phyloP scores from a whole-genome alignment of 92 coral and sea anemone genomes.

The Parazoanthus darwini region DNA sequence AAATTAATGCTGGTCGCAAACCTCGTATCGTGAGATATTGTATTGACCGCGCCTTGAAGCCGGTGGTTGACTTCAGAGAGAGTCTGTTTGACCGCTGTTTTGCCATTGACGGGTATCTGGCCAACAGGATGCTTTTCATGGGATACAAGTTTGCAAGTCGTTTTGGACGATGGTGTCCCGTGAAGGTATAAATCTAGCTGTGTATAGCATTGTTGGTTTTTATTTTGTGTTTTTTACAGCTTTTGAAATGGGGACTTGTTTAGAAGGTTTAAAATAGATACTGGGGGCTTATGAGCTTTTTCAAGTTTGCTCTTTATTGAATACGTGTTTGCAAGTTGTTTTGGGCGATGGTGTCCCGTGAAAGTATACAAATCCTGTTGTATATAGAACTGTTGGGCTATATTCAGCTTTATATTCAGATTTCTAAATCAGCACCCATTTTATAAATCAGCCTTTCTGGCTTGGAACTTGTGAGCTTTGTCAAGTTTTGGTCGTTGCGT shows the following conservation, averaged over 20 bases:
- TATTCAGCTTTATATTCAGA: no score
- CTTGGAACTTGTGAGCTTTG: no score
- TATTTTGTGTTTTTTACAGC: no score
- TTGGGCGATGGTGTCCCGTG: slow-evolving; percentile 99
- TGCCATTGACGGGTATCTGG: slow-evolving; percentile 71
- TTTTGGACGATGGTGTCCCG: slow-evolving; percentile 99
- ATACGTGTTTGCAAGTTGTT: slow-evolving; percentile 92
- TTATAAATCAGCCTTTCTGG: no score
- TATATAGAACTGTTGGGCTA: not conserved
- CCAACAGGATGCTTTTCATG: slow-evolving; percentile 80
- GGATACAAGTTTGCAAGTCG: slow-evolving; percentile 97
- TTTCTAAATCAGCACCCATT: no score
- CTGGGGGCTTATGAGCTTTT: no score
- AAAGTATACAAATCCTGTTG: slow-evolving; percentile 58
- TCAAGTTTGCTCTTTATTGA: slow-evolving; percentile 69
- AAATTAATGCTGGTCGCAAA: slow-evolving; percentile 92
- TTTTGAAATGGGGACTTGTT: no score
- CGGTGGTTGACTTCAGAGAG: slow-evolving; percentile 87
- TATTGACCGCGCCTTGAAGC: slow-evolving; percentile 81
- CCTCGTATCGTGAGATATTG: slow-evolving; percentile 94
- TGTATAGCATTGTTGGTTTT: no score
- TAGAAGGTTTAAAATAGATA: no score
- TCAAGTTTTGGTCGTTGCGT: no score
- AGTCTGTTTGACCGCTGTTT: slow-evolving; percentile 95
- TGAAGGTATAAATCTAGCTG: slow-evolving; percentile 63